These are phyloP conservation scores for Lepilemur septentrionalis DNA, from an alignment of 2,797 vertebrate genomes.

Conservation along the genomic window DNA sequence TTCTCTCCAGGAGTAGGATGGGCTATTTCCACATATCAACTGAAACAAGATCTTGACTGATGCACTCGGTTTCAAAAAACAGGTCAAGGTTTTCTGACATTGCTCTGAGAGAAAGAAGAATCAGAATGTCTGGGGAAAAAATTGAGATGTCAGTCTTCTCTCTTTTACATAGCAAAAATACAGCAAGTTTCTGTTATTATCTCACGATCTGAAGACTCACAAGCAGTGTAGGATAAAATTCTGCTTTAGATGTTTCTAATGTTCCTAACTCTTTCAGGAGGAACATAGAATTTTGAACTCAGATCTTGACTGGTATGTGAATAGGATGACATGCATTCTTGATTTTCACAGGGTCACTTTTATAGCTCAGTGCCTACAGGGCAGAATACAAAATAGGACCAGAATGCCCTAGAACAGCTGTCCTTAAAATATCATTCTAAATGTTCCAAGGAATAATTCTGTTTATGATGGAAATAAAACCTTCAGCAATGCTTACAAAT, in stretches of 20 bases:
- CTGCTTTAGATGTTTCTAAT: conserved; percentile 42
- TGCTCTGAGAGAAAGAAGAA: conserved; percentile 49
- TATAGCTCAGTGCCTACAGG: background rate
- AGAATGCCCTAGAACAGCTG: background rate
- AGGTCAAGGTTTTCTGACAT: conserved; percentile 65
- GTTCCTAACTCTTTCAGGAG: background rate
- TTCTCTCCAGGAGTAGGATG: background rate
- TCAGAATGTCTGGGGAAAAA: conserved; percentile 39
- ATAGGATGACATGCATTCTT: background rate
- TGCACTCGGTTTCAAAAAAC: conserved; percentile 35
- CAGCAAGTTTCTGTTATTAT: conserved; percentile 45
- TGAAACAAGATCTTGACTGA: conserved; percentile 47
- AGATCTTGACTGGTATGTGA: background rate
- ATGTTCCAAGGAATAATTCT: conserved; percentile 29
- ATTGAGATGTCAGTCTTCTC: conserved; percentile 51
- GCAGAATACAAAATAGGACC: conserved; percentile 36
- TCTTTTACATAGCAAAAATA: conserved; percentile 49
- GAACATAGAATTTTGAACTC: conserved; percentile 25
- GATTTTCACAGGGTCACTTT: conserved; percentile 38
- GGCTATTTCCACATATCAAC: conserved; percentile 20
- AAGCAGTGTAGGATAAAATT: background rate
- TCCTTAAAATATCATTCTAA: conserved; percentile 51
- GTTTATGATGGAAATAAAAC: conserved; percentile 20
- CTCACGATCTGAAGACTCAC: conserved; percentile 27
- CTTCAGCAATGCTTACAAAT: background rate